Evolutionary conservation across 2,888 invertebrate species (phyloP).

Genomic region (Euclidia mi): DNA sequence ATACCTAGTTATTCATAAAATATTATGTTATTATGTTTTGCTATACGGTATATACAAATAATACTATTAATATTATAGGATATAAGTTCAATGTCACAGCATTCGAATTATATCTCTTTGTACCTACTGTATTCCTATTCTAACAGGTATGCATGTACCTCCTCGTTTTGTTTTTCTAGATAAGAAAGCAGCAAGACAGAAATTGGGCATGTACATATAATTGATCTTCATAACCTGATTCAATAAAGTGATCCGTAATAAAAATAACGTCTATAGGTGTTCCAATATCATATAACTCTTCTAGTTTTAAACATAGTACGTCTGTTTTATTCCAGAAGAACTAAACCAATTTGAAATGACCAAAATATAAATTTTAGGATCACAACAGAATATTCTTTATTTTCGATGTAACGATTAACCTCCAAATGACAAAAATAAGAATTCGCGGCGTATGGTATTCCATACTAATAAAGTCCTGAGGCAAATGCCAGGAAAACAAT

Average conservation of each 20-base stretch:
- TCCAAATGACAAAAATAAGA: too few species aligned
- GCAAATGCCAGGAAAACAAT: too few species aligned
- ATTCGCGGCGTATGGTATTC: too few species aligned
- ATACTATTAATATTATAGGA: not conserved
- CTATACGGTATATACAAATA: not conserved
- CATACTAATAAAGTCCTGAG: too few species aligned
- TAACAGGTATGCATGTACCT: not conserved
- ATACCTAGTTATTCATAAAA: slow-evolving; percentile 8
- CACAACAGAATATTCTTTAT: too few species aligned
- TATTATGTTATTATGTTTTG: not conserved
- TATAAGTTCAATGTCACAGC: not conserved
- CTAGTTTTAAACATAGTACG: not conserved
- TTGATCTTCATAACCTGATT: not conserved
- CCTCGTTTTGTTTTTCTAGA: not conserved
- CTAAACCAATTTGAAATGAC: too few species aligned
- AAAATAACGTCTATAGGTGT: not conserved
- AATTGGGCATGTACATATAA: not conserved
- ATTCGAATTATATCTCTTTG: not conserved
- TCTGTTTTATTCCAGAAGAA: not conserved
- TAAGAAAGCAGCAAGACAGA: not conserved
- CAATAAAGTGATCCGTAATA: not conserved
- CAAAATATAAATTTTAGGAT: too few species aligned
- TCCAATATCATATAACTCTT: not conserved
- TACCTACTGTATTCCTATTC: not conserved
- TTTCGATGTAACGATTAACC: too few species aligned